A percentile compares a stretch with the other conserved stretches of the same genome.
Evolutionary conservation across 1,140 invertebrate genomes (phyloP).

Genomic region (Pectinophora gossypiella): DNA sequence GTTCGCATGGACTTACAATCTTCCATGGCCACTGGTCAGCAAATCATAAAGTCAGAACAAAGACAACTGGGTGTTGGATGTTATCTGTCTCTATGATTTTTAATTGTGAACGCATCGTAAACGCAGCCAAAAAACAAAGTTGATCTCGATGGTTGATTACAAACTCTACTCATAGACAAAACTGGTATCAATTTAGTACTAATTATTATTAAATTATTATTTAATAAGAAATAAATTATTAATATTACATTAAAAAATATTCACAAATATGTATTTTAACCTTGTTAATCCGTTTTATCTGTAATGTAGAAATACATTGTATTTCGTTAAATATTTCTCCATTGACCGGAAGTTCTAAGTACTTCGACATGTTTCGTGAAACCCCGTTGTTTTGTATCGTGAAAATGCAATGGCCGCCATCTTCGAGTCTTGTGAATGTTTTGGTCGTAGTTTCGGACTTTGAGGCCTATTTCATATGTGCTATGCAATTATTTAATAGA

Average conservation of each 20-base stretch:
- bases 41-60: too few species aligned
- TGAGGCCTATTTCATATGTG: conserved; percentile 63
- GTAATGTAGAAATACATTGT: background rate
- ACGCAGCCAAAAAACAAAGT: background rate
- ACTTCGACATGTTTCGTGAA: conserved; percentile 67
- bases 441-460: conserved; percentile 73
- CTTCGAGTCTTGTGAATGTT: conserved; percentile 75
- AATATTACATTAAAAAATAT: background rate
- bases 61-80: too few species aligned
- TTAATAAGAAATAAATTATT: too few species aligned
- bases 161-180: background rate
- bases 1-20: too few species aligned
- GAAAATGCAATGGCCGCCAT: conserved; percentile 76
- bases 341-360: conserved; percentile 55
- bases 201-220: background rate
- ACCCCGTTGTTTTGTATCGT: conserved; percentile 75
- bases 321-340: too few species aligned
- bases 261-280: background rate
- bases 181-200: background rate
- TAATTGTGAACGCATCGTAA: background rate
- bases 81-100: conserved; percentile 12
- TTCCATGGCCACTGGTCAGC: too few species aligned
- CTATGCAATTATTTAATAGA: conserved; percentile 64
- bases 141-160: background rate
- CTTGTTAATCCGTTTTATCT: background rate